Base-by-base conservation (phyloP, 2,113 vertebrate genomes). In the Bujurquina vittata region DNA sequence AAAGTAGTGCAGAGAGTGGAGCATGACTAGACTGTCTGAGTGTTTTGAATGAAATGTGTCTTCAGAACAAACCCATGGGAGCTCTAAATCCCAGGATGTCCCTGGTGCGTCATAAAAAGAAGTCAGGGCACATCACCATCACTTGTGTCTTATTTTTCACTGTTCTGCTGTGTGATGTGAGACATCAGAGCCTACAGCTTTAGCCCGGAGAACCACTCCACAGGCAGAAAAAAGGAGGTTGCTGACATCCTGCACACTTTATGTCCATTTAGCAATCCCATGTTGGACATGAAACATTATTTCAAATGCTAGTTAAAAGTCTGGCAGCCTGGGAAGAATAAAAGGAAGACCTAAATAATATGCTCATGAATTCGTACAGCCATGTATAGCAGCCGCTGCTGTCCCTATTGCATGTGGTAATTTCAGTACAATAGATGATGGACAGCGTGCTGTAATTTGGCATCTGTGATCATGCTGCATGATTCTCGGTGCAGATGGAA, bases 61-160 rank as follows among this genome's bases (percentile, higher is more conserved):
- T 90, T 84, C 43, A 54, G 82, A 89, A 84, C 46, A 85, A 85
- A 89, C 87, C 91, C 87, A 67, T 69, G 80, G 90, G 94, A 89
- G 67, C 75, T 79, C 91, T 73, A 61, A 89, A 86, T 92, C 88
- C 85, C 90, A 88, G 87, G 93, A 93, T 72, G 86, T 89, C 91
- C 89, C 89, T 31, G 84, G 87, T 92, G 91, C 77, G 89, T 94
- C 93, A 92, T 89, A 75, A 88, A 85, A 89, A 85, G 78, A 90
- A 92, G 92, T 94, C 94, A 87, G 91, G 83, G 75, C 87, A 84
- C 87, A 94, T 95, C 93, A 94, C 65, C 92, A 79, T 94, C 94
- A 94, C 86, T 91, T 79, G 81, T 84, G 85, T 88, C 72, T 87
- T 87, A 82, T 90, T 92, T 93, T 86, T 92, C 89, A 87, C 84